phyloP scores from a whole-genome alignment of 1,140 invertebrate genomes.

The Zaprionus camerounensis region DNA sequence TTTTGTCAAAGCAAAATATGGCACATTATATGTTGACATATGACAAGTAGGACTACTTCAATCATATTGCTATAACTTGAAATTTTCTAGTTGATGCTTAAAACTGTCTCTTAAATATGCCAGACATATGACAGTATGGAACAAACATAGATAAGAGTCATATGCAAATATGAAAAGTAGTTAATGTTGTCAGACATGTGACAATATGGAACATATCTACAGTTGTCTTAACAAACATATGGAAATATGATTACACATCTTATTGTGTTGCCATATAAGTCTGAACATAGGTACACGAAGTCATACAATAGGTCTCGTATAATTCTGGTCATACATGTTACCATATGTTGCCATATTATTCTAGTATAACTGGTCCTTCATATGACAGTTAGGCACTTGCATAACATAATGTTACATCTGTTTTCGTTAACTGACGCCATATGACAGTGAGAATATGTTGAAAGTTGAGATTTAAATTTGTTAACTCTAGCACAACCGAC shows the following conservation, averaged over 20 bases:
- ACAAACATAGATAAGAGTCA: neutral
- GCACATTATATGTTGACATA: neutral
- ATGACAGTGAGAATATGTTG: neutral
- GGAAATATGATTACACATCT: neutral
- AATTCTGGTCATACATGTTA: too few species aligned
- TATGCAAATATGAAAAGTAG: neutral
- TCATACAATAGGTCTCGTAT: too few species aligned
- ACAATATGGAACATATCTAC: too few species aligned
- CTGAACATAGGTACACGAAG: too few species aligned
- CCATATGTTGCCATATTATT: neutral
- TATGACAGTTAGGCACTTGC: neutral
- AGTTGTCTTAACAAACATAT: neutral
- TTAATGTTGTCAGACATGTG: neutral
- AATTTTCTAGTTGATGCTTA: neutral
- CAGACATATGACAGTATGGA: neutral
- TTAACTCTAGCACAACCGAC: neutral
- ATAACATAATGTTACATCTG: neutral
- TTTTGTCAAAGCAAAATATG: neutral
- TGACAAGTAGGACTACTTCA: neutral
- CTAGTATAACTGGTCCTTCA: neutral
- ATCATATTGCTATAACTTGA: neutral
- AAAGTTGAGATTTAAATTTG: neutral
- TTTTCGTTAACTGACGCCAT: neutral
- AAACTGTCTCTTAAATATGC: neutral
- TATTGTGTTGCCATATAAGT: neutral